Percentiles rank a stretch among this genome's conserved stretches.
These are phyloP conservation scores for Gadopsis bispinosus DNA, from an alignment of 2,797 vertebrate genomes.

Conservation along the genomic window DNA sequence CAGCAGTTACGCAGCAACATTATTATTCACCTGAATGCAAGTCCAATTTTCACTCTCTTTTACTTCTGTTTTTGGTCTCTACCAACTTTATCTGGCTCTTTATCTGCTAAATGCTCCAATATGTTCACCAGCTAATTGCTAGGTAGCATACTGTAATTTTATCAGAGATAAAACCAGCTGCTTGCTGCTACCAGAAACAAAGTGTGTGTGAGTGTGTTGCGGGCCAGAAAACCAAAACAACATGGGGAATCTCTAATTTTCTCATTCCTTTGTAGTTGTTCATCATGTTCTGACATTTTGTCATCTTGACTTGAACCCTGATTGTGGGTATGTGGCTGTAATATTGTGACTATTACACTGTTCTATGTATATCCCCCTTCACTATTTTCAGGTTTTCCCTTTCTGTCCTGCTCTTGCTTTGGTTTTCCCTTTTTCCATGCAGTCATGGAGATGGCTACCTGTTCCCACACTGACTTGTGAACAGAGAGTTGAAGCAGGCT, in stretches of 20 bases:
- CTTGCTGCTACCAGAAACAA: too few species aligned
- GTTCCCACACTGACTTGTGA: constrained; percentile 69
- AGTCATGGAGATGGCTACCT: constrained; percentile 63
- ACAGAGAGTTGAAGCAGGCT: constrained; percentile 45
- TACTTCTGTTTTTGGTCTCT: background rate
- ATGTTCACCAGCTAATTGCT: too few species aligned
- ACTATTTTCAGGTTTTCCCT: constrained; percentile 49
- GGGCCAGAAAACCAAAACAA: too few species aligned
- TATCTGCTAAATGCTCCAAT: background rate
- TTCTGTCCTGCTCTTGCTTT: constrained; percentile 49
- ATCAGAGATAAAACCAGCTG: too few species aligned
- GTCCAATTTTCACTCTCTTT: background rate
- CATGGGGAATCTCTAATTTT: background rate
- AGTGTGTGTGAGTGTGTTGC: too few species aligned
- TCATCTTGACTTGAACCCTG: constrained; percentile 8
- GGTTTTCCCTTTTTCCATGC: constrained; percentile 70
- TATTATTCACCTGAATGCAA: background rate
- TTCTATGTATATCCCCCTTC: constrained; percentile 29
- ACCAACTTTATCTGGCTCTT: background rate
- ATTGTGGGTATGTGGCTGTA: background rate
- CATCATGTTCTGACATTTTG: constrained; percentile 4
- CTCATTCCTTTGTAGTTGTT: constrained; percentile 2
- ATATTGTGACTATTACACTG: constrained; percentile 20
- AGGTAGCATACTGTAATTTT: background rate
- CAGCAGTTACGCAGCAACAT: background rate